Evolutionary conservation across 2,888 invertebrate genomes (phyloP).

Genomic region (Lacanobia wlatinum): DNA sequence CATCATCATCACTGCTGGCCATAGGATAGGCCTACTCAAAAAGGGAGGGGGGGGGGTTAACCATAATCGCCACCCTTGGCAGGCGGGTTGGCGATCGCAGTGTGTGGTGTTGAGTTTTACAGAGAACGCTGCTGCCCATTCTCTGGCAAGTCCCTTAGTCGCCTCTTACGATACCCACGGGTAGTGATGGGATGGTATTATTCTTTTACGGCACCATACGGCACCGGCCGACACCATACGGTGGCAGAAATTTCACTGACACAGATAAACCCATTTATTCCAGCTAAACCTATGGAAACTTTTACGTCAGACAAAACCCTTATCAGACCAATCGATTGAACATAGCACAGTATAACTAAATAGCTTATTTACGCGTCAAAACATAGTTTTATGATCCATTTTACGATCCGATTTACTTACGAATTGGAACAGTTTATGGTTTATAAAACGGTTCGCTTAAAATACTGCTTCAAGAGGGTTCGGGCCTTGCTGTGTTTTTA

Average conservation of each 20-base stretch:
- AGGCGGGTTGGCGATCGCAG: too few relatives aligned
- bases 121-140: too few relatives aligned
- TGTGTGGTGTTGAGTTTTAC: too few relatives aligned
- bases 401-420: constrained; percentile 74
- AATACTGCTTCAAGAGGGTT: constrained; percentile 51
- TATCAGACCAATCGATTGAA: constrained; percentile 28
- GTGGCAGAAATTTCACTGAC: background rate
- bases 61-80: too few relatives aligned
- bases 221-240: too few relatives aligned
- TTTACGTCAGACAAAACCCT: background rate
- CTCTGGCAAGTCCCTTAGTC: too few relatives aligned
- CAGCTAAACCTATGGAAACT: background rate
- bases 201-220: too few relatives aligned
- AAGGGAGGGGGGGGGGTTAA: too few relatives aligned
- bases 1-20: too few relatives aligned
- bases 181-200: too few relatives aligned
- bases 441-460: constrained; percentile 62
- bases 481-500: constrained; percentile 20
- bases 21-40: too few relatives aligned
- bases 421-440: constrained; percentile 70
- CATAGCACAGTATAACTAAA: constrained; percentile 34
- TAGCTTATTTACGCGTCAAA: constrained; percentile 57
- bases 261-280: background rate
- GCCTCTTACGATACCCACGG: too few relatives aligned
- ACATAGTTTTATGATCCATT: constrained; percentile 69